Percentiles rank a stretch among this genome's conserved stretches.
Evolutionary conservation across 2,113 vertebrate genomes (phyloP).

Genomic region (Pteropus alecto): DNA sequence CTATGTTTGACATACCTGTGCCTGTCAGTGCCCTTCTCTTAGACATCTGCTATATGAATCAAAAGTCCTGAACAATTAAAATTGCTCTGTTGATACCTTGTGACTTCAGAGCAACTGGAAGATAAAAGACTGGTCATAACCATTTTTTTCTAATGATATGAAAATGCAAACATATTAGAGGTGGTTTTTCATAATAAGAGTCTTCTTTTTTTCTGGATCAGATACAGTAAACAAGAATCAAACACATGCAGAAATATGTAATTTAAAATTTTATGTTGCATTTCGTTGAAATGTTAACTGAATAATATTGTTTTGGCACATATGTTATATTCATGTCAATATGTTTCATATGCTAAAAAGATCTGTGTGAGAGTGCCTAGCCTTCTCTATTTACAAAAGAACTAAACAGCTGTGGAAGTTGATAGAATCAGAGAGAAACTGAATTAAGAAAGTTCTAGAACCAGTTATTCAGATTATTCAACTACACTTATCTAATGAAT

Average conservation of each 20-base stretch:
- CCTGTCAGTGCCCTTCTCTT: neutral
- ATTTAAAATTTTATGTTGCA: constrained; percentile 76
- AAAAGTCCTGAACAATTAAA: neutral
- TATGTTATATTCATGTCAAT: constrained; percentile 79
- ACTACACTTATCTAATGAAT: neutral
- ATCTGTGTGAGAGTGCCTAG: constrained; percentile 67
- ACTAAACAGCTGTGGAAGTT: constrained; percentile 67
- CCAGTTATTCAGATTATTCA: neutral
- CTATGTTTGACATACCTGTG: neutral
- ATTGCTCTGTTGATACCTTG: neutral
- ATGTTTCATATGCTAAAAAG: constrained; percentile 76
- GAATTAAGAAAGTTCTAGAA: constrained; percentile 31
- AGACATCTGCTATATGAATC: neutral
- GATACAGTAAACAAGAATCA: constrained; percentile 69
- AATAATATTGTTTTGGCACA: constrained; percentile 78
- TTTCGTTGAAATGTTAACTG: constrained; percentile 75
- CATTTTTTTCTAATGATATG: neutral
- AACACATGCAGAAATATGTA: constrained; percentile 72
- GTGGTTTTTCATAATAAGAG: constrained; percentile 39
- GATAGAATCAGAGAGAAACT: constrained; percentile 1
- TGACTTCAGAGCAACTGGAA: neutral
- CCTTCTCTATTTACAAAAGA: constrained; percentile 65
- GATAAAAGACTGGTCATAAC: neutral
- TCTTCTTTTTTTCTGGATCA: constrained; percentile 26
- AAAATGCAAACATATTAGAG: constrained; percentile 51